Evolutionary conservation across 2,797 vertebrate genomes (phyloP), one percentile per base, ranked within the genome.

Genomic region (Enteromius fasciolatus): DNA sequence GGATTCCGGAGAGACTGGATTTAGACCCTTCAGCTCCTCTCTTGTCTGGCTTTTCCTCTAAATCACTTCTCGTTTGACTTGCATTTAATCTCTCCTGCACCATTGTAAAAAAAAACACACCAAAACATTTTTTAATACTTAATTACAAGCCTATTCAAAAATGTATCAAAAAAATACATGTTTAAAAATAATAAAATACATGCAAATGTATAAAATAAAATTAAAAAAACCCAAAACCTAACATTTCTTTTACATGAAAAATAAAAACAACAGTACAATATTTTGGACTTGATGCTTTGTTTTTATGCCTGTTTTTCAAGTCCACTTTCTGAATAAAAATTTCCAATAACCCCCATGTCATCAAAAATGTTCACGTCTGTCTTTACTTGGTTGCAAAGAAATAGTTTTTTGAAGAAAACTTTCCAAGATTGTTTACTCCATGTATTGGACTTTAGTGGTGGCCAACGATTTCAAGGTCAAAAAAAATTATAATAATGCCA

Each of bases 21-120:
- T 98, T 99, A 86, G 93, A 79, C 2, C 86, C 75, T 74, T 97
- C 96, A 18, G 92, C 31, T 88, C 87, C 91, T 66, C 96, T 92
- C 86, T 97, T 98, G 15, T 95, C 93, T 20, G 92, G 89, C 83
- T 98, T 99, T 88, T 97, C 97, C 57, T 97, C 97, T 74, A 96
- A 90, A 86, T 97, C 97, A 0, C 86, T 92, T 52, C 96, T 95
- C 50, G 97, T 97, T 84, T 98, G 97, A 0, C 91, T 96, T 6
- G 94, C 96, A 90, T 98, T 99, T 83, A 99, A 86, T 54, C 96
- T 95, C 92, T 99, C 98, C 97, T 99, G 93, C 18, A 75, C 88
- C 64, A 64, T 9, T 1, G 3, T 10, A 41, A 15, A 75, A 75
- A 54, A 75, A 54, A 0, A 66, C 48, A n/a, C 18, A 4, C 15